Evolutionary conservation across 1,140 invertebrate species (phyloP), one percentile per base, ranked within the genome.

Genomic region (Euglossa dilemma): DNA sequence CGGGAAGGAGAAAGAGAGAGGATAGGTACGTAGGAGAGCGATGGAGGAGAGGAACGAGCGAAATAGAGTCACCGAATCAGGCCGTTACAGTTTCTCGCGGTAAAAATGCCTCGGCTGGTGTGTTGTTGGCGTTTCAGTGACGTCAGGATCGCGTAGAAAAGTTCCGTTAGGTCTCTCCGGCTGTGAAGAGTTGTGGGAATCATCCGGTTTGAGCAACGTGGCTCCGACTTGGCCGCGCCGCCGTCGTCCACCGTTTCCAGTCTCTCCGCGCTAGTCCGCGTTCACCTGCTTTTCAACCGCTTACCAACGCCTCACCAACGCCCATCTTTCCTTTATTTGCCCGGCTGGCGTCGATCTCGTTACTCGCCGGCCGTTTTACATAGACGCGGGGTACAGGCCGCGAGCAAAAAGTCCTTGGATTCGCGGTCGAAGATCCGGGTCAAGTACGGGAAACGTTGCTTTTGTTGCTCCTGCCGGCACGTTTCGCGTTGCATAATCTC

Each of bases 111-210:
- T 8, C 16, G 6, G 12, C 28, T 71, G 43, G 56, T 25, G 59
- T 23, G 59, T 78, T 80, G 57, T 61, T 71, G 36, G 73, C 36
- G 28, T 69, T 84, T 85, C 69, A 70, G 64, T 87, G 85, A 88
- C 87, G 85, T 88, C 87, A 85, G 70, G 14, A 85, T 75, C 72
- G 78, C 85, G 78, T 85, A 87, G 77, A 87, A 72, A 43, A 75
- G 82, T 87, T 84, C 87, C 87, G 87, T 88, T 88, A 88, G 57
- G 63, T 86, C 78, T 88, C 75, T 74, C 80, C 69, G 57, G 20
- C 59, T n/a, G 45, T 43, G 70, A 63, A 74, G 70, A 64, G 73
- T 84, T 80, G 85, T 86, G 81, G 80, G 85, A 87, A 87, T 87
- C 85, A 78, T 87, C 70, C 86, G 86, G 76, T 83, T 87, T 57